Base-by-base conservation (phyloP, 2,797 vertebrate genomes). In the Ambastaia sidthimunki region DNA sequence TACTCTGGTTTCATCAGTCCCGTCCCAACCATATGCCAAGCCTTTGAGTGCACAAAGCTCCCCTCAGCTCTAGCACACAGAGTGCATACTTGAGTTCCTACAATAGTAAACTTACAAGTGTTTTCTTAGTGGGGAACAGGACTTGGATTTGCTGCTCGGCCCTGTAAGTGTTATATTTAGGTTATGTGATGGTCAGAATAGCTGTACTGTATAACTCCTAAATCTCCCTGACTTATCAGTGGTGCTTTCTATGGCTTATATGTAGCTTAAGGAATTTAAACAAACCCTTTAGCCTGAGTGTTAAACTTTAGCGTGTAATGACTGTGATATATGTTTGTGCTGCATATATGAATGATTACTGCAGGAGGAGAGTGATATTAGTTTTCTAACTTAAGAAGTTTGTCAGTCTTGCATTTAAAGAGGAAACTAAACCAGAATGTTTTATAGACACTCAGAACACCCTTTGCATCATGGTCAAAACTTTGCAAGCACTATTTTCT, bases 11-110 rank as follows among this genome's bases (percentile, higher is more conserved):
- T 78, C 28, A 19, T 67, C 62, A 67, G 48, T 7, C 10, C 48
- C 31, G 55, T n/a, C n/a, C n/a, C n/a, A n/a, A 62, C 25, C 55
- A 66, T 28, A 72, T 72, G 69, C 69, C 69, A 72, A 55, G 59
- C 69, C 57, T 72, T 41, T 13, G 31, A 47, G 66, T 23, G 48
- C 67, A 57, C 62, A 0, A 1, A 78, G 76, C 76, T 78, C 47
- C 62, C 54, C 48, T 59, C 23, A 78, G 21, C 48, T 78, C 23
- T 19, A 31, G 25, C 16, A 76, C 6, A 37, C 71, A 4, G 18
- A n/a, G 31, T 76, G 74, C 63, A 65, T 66, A 75, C 67, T 78
- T 71, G 28, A 78, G 62, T 71, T 78, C 66, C 68, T 71, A 52
- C 68, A 62, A 78, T 63, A 72, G 69, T 79, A 79, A 79, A 72